Percentiles rank a stretch among this genome's conserved stretches.
Evolutionary conservation across 2,797 vertebrate genomes (phyloP).

Genomic region (Oryzias sinensis): DNA sequence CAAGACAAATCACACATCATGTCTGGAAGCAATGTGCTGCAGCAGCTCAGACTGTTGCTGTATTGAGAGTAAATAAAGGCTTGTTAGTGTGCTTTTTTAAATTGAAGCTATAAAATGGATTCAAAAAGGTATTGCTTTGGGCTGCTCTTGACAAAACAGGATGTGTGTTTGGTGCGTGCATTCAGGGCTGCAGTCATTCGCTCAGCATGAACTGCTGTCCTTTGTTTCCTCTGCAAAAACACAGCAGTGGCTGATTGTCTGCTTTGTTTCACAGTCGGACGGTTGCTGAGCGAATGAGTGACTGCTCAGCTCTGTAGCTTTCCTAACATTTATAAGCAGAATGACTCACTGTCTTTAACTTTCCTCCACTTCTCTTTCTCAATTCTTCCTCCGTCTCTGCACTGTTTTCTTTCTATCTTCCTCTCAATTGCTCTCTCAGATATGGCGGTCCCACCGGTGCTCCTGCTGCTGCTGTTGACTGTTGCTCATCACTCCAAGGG

Average conservation of each 20-base stretch:
- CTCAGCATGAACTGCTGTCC: conserved; percentile 34
- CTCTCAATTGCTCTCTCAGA: conserved; percentile 49
- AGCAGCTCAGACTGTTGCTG: conserved; percentile 3
- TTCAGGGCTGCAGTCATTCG: conserved; percentile 42
- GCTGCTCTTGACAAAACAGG: conserved; percentile 17
- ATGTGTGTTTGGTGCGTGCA: conserved; percentile 26
- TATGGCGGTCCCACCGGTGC: conserved; percentile 68
- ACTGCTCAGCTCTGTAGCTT: conserved; percentile 26
- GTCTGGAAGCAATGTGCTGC: conserved; percentile 3
- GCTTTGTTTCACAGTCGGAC: conserved; percentile 38
- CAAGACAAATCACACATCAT: conserved; percentile 28
- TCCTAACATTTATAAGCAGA: conserved; percentile 38
- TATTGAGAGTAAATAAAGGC: conserved; percentile 16
- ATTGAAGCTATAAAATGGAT: conserved; percentile 21
- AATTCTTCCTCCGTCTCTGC: background rate
- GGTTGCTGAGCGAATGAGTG: conserved; percentile 45
- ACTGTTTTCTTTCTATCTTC: conserved; percentile 24
- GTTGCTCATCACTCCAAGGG: conserved; percentile 42
- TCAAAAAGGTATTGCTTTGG: conserved; percentile 4
- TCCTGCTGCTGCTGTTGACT: conserved; percentile 79
- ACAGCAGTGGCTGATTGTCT: conserved; percentile 47
- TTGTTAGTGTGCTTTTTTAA: conserved; percentile 18
- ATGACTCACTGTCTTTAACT: conserved; percentile 35
- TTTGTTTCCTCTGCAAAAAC: conserved; percentile 52
- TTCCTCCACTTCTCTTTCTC: conserved; percentile 19